Base-by-base conservation (phyloP, 2,113 vertebrate species). In the Atrichornis clamosus region DNA sequence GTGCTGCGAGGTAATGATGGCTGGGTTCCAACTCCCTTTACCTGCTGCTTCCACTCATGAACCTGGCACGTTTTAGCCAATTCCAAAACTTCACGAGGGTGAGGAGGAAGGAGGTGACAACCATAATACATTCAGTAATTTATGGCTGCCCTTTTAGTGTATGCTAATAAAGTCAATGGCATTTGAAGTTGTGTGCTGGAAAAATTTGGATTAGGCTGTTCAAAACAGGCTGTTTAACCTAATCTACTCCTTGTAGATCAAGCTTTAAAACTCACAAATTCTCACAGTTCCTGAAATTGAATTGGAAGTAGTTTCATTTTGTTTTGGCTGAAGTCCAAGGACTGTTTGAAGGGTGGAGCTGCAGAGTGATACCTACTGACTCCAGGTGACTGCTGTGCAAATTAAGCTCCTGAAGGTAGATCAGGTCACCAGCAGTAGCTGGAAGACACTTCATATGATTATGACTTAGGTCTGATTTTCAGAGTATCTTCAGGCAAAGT, bases 301-400 rank as follows among this genome's bases (percentile, higher is more conserved):
- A 97, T 33, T 13, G 98, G 98, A 53, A 99, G 97, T 10, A 90
- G 97, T 83, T 93, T 98, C 52, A 98, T 98, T 80, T 95, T 98
- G 79, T 98, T 99, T 92, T 99, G 98, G 96, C 98, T 98, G 60
- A 99, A 96, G 96, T 98, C 98, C 96, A 99, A 97, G 79, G 97
- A 81, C 98, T 80, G 94, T 98, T 94, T 98, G 98, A 62, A 99
- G 97, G 28, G 98, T 98, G 95, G 98, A 99, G 49, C 96, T 96
- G 95, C 98, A 98, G 63, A 16, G 97, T 96, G 52, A 96, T 96
- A 39, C 96, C 97, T 95, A 98, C 98, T 46, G 97, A 89, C 89
- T 99, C 97, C 94, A 98, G 96, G 63, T 98, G 98, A 96, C 99
- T 99, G 97, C 98, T 98, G 97, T 97, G 98, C 39, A 99, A 97